Conservation (phyloP, 2,888 invertebrate species). For the Monochamus alternatus region DNA sequence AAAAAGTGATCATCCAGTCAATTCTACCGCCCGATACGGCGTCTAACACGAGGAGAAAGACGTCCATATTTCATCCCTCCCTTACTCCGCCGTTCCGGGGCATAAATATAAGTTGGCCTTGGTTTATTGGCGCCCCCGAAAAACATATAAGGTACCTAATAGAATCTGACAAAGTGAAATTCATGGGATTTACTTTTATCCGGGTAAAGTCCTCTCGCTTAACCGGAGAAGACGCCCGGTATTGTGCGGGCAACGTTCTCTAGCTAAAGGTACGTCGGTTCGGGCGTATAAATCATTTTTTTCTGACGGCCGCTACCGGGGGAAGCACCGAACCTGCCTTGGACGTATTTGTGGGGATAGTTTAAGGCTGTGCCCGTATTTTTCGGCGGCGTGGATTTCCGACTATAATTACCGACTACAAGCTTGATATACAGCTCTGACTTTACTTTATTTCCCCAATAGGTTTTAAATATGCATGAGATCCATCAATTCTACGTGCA, state of each 20-base stretch:
- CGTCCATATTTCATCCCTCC: conserved; percentile 37
- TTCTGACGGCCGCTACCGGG: conserved; percentile 2
- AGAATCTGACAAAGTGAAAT: conserved; percentile 60
- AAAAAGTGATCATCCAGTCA: no score
- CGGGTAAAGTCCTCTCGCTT: conserved; percentile 23
- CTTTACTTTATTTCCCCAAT: no score
- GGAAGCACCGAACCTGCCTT: background rate
- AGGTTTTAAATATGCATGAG: conserved; percentile 57
- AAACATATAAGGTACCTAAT: conserved; percentile 59
- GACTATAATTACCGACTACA: no score
- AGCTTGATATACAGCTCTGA: no score
- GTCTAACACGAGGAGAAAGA: conserved; percentile 9
- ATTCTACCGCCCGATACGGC: no score
- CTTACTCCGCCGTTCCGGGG: conserved; percentile 14
- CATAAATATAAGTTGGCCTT: conserved; percentile 46
- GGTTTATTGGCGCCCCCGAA: conserved; percentile 59
- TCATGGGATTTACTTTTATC: conserved; percentile 52
- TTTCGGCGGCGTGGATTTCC: no score
- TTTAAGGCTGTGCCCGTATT: background rate
- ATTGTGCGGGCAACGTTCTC: conserved; percentile 14
- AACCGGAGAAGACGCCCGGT: conserved; percentile 29
- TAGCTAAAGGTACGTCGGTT: conserved; percentile 13
- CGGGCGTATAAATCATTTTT: conserved; percentile 32
- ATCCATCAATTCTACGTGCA: conserved; percentile 50
- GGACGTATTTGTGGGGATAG: background rate